Conservation (phyloP, 1,140 invertebrate genomes). For the Caligus rogercresseyi region DNA sequence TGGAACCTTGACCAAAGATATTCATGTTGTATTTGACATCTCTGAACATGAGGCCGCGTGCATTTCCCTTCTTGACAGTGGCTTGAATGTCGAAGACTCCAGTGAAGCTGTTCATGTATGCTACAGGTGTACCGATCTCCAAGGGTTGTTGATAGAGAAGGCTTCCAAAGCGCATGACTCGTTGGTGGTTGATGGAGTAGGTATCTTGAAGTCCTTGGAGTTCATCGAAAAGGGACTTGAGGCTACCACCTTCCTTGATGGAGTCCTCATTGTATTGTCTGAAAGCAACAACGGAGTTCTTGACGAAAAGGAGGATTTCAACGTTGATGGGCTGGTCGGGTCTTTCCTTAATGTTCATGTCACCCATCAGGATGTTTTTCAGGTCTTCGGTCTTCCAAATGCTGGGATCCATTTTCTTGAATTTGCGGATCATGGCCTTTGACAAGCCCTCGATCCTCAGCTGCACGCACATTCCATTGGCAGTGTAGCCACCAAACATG, state of each 20-base stretch:
- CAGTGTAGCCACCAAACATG: conserved; percentile 11
- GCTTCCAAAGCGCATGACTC: neutral
- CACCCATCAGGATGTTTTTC: neutral
- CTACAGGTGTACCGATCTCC: conserved; percentile 8
- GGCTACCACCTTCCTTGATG: neutral
- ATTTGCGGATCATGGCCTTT: conserved; percentile 8
- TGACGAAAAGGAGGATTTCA: neutral
- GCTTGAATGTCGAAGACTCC: neutral
- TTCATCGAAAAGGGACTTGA: neutral
- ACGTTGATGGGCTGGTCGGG: conserved; percentile 2
- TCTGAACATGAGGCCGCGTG: conserved; percentile 10
- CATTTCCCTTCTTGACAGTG: conserved; percentile 3
- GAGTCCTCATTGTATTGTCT: neutral
- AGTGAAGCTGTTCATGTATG: conserved; percentile 1
- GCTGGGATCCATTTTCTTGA: conserved; percentile 7
- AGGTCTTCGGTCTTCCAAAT: conserved; percentile 14
- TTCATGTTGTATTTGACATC: conserved; percentile 11
- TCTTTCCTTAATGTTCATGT: conserved; percentile 10
- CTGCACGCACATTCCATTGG: neutral
- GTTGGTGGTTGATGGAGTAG: conserved; percentile 19
- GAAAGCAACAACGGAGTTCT: conserved; percentile 8
- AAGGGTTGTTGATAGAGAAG: conserved; percentile 15
- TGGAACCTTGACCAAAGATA: neutral
- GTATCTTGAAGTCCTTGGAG: neutral
- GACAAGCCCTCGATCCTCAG: conserved; percentile 8